phyloP scores from a whole-genome alignment of 2,797 vertebrate species.

The Scomberomorus guttatus region DNA sequence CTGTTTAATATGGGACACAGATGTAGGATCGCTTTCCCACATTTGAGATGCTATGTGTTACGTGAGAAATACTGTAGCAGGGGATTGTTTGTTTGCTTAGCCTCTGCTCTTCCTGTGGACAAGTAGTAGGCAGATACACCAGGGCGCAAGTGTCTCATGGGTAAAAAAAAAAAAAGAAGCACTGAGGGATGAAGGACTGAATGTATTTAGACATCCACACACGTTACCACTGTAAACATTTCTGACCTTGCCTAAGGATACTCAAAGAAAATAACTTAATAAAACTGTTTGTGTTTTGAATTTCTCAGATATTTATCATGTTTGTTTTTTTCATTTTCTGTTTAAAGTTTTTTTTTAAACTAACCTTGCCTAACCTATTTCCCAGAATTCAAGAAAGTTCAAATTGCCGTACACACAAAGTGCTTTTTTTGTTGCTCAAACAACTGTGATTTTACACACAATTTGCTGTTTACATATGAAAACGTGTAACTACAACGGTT shows the following conservation, averaged over 20 bases:
- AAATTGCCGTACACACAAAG: background rate
- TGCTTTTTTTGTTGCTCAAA: background rate
- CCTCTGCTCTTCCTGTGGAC: slow-evolving; percentile 71
- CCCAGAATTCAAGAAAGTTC: background rate
- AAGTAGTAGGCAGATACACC: slow-evolving; percentile 33
- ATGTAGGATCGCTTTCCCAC: slow-evolving; percentile 76
- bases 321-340: background rate
- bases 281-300: background rate
- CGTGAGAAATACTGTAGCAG: slow-evolving; percentile 11
- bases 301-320: background rate
- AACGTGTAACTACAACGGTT: too few relatives aligned
- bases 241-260: slow-evolving; percentile 11
- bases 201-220: slow-evolving; percentile 32
- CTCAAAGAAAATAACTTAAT: slow-evolving; percentile 12
- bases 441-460: too few relatives aligned
- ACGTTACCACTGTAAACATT: slow-evolving; percentile 26
- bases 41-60: slow-evolving; percentile 54
- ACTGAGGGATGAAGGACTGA: slow-evolving; percentile 16
- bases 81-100: slow-evolving; percentile 69
- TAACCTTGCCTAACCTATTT: background rate
- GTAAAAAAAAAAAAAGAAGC: slow-evolving; percentile 16
- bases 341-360: background rate
- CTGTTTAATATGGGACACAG: slow-evolving; percentile 71
- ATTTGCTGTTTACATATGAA: too few relatives aligned
- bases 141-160: slow-evolving; percentile 35